These are phyloP conservation scores for Octopus sinensis DNA, from an alignment of 1,140 invertebrate genomes.

Conservation along the genomic window DNA sequence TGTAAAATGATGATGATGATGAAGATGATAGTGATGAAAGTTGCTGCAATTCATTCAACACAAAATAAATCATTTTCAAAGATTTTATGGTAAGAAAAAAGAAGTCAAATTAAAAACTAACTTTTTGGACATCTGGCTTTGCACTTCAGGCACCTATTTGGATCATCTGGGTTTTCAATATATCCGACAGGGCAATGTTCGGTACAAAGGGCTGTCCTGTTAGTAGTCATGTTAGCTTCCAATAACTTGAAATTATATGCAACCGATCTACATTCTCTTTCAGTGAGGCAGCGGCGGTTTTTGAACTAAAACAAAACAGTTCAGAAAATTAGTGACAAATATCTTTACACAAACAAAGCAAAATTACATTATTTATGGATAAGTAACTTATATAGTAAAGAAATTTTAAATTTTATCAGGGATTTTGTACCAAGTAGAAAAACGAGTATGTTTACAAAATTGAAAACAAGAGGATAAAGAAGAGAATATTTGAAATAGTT, in stretches of 20 bases:
- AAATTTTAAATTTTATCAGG: no score
- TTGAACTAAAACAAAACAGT: slow-evolving; percentile 61
- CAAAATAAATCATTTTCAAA: no score
- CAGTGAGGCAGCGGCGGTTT: slow-evolving; percentile 73
- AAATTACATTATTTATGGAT: neutral
- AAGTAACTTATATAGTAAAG: no score
- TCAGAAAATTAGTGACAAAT: neutral
- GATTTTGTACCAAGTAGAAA: no score
- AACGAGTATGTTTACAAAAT: no score
- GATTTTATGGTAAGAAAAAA: neutral
- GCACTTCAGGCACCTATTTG: slow-evolving; percentile 54
- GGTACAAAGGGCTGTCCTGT: slow-evolving; percentile 62
- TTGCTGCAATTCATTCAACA: no score
- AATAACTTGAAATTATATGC: slow-evolving; percentile 25
- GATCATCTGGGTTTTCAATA: slow-evolving; percentile 59
- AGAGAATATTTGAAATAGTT: no score
- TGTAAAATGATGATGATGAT: no score
- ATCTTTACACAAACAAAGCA: neutral
- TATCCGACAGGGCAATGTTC: slow-evolving; percentile 74
- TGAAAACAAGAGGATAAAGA: no score
- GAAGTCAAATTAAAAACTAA: slow-evolving; percentile 28
- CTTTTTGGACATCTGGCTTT: slow-evolving; percentile 59
- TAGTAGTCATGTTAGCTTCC: slow-evolving; percentile 22
- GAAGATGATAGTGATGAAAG: no score
- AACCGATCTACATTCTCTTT: slow-evolving; percentile 65